A percentile compares a stretch with the other conserved stretches of the same genome.
Conservation (phyloP, 2,113 vertebrate genomes). For the Acanthisitta chloris region DNA sequence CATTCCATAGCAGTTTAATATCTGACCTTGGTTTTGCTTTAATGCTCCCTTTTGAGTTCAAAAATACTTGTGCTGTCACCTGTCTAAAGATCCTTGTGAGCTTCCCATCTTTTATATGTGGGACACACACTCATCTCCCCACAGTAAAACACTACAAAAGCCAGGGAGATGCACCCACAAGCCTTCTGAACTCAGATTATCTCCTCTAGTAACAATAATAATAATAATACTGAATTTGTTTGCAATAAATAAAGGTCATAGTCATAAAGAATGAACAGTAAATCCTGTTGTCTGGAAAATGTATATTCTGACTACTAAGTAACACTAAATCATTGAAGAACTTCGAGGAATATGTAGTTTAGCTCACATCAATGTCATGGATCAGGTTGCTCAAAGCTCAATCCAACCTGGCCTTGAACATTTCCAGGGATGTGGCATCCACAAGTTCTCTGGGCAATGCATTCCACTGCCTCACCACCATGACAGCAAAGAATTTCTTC, state of each 20-base stretch:
- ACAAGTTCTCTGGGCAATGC: neutral
- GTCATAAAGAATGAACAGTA: neutral
- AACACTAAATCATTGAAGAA: neutral
- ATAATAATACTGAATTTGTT: neutral
- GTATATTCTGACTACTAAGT: neutral
- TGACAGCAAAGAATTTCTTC: neutral
- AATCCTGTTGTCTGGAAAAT: neutral
- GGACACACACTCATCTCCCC: neutral
- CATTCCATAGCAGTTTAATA: neutral
- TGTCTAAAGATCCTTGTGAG: neutral
- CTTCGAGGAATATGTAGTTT: neutral
- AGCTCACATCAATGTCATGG: neutral
- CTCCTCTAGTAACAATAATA: neutral
- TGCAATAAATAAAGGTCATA: neutral
- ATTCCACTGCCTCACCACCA: neutral
- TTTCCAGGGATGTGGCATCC: neutral
- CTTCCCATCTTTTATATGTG: neutral
- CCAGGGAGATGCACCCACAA: neutral
- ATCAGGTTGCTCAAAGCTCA: neutral
- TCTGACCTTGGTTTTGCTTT: neutral
- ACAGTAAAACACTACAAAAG: neutral
- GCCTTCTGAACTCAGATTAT: neutral
- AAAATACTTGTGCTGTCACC: neutral
- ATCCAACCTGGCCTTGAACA: neutral
- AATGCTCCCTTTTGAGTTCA: neutral